A percentile compares a stretch with the other conserved stretches of the same genome.
Evolutionary conservation across 2,888 invertebrate genomes (phyloP).

Genomic region (Ephialtes manifestator): DNA sequence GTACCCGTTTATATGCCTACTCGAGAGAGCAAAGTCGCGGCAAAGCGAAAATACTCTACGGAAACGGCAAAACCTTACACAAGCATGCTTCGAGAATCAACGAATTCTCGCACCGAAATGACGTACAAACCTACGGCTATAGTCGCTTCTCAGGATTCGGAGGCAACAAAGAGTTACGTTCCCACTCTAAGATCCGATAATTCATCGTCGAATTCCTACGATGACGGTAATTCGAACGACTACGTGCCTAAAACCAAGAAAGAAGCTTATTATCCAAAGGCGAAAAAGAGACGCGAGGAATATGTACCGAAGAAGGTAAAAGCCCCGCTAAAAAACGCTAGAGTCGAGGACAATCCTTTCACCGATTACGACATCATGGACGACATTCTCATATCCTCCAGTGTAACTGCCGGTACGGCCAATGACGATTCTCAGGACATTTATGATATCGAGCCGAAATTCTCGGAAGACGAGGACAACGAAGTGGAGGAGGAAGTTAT

Average conservation of each 20-base stretch:
- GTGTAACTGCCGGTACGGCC: conserved; percentile 48
- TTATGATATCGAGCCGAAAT: conserved; percentile 79
- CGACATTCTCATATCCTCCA: conserved; percentile 81
- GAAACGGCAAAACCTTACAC: conserved; percentile 80
- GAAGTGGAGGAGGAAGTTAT: conserved; percentile 67
- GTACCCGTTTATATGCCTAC: conserved; percentile 82
- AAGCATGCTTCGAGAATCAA: conserved; percentile 74
- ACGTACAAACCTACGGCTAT: conserved; percentile 83
- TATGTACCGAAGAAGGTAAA: conserved; percentile 84
- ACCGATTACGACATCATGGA: conserved; percentile 85
- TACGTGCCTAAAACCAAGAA: conserved; percentile 77
- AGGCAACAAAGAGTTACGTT: conserved; percentile 77
- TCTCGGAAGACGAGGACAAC: conserved; percentile 78
- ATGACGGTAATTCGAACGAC: conserved; percentile 79
- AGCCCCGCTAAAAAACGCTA: conserved; percentile 77
- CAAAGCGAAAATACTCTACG: conserved; percentile 82
- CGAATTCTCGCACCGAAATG: conserved; percentile 73
- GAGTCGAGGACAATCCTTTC: background rate
- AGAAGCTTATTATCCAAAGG: conserved; percentile 82
- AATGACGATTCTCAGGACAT: conserved; percentile 75
- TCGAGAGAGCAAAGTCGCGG: conserved; percentile 81
- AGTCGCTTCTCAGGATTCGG: conserved; percentile 68
- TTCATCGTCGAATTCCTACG: conserved; percentile 77
- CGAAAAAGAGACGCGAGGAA: conserved; percentile 83
- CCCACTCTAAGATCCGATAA: conserved; percentile 80